Conservation (phyloP, 1,140 invertebrate species). For the Drosophila busckii region DNA sequence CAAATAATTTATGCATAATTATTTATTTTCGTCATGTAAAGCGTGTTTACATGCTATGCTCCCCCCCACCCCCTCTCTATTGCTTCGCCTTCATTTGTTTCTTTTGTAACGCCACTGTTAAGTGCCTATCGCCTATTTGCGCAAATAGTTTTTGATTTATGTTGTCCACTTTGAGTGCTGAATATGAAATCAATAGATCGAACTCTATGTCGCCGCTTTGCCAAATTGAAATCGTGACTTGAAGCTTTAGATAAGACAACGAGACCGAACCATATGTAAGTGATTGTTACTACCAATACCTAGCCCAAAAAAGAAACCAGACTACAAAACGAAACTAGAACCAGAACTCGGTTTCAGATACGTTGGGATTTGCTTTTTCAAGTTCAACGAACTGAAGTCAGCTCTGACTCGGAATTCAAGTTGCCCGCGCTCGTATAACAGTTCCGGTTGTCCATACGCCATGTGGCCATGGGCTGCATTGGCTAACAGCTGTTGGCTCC, state of each 20-base stretch:
- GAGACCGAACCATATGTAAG: constrained; percentile 26
- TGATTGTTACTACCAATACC: constrained; percentile 36
- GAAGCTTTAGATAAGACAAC: constrained; percentile 62
- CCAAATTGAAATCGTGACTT: constrained; percentile 76
- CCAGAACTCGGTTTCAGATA: no score
- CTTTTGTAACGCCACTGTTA: constrained; percentile 17
- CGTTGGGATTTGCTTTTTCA: neutral
- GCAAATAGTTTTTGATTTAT: constrained; percentile 66
- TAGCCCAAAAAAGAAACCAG: neutral
- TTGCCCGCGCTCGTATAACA: constrained; percentile 36
- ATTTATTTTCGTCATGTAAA: no score
- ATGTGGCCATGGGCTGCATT: constrained; percentile 27
- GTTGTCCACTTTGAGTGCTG: constrained; percentile 71
- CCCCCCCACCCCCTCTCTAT: neutral
- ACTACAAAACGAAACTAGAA: constrained; percentile 8
- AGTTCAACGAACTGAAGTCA: constrained; percentile 44
- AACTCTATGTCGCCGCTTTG: constrained; percentile 54
- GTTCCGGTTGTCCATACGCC: constrained; percentile 6
- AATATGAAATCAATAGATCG: constrained; percentile 77
- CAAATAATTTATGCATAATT: no score
- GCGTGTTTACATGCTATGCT: neutral
- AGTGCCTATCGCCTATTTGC: constrained; percentile 43
- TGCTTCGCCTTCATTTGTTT: neutral
- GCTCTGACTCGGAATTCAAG: constrained; percentile 6
- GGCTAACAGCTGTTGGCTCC: constrained; percentile 12